A percentile compares a stretch with the other conserved stretches of the same genome.
Evolutionary conservation across 1,140 invertebrate genomes (phyloP).

Genomic region (Atta texana): DNA sequence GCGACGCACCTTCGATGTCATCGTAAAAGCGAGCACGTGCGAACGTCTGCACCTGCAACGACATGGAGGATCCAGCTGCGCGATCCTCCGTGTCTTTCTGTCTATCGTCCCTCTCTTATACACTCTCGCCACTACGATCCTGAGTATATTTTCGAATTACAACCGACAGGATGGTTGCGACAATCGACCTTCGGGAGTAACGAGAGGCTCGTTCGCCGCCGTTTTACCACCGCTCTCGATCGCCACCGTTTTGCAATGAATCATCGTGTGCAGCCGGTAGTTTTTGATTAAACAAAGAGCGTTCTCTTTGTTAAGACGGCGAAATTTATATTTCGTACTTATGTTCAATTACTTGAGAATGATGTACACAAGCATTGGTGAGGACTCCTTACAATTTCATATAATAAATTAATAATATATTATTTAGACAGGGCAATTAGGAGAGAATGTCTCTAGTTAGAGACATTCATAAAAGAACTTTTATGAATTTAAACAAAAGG

Average conservation of each 20-base stretch:
- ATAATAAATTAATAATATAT: too few relatives aligned
- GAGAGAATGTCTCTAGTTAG: too few relatives aligned
- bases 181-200: conserved; percentile 62
- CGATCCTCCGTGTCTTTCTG: conserved; percentile 39
- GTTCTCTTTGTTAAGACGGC: not conserved
- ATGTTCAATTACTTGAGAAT: not conserved
- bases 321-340: not conserved
- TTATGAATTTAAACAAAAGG: too few relatives aligned
- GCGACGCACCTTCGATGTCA: conserved; percentile 11
- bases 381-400: too few relatives aligned
- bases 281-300: conserved; percentile 43
- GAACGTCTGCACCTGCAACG: conserved; percentile 68
- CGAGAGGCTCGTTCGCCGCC: conserved; percentile 33
- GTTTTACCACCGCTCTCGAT: conserved; percentile 15
- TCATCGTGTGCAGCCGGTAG: conserved; percentile 27
- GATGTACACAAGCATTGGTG: too few relatives aligned
- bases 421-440: too few relatives aligned
- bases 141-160: conserved; percentile 62
- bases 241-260: conserved; percentile 52
- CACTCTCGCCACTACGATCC: not conserved
- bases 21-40: conserved; percentile 35
- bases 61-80: conserved; percentile 65
- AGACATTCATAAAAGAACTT: too few relatives aligned
- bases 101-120: conserved; percentile 7
- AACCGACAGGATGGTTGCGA: conserved; percentile 57